Evolutionary conservation across 2,888 invertebrate species (phyloP).

Genomic region (Taenaris catops): DNA sequence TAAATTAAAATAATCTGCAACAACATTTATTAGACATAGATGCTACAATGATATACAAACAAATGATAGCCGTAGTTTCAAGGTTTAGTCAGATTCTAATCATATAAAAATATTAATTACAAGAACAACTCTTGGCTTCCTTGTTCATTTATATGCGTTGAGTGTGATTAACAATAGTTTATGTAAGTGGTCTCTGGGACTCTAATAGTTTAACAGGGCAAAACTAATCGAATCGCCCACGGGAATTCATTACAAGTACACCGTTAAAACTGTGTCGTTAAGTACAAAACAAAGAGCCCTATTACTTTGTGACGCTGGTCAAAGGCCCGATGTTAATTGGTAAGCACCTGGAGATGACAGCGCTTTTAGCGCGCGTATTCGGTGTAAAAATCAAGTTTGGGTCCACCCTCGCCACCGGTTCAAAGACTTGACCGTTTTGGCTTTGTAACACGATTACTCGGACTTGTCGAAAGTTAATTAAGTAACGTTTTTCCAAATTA

Average conservation of each 20-base stretch:
- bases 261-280: constrained; percentile 55
- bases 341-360: constrained; percentile 76
- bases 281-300: constrained; percentile 53
- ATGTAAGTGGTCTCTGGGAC: constrained; percentile 1
- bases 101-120: too few species aligned
- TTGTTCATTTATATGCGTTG: too few species aligned
- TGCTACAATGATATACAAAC: too few species aligned
- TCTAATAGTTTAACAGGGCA: constrained; percentile 3
- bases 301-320: constrained; percentile 59
- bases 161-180: too few species aligned
- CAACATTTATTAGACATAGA: too few species aligned
- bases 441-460: constrained; percentile 77
- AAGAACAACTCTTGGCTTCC: too few species aligned
- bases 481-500: constrained; percentile 79
- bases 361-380: constrained; percentile 68
- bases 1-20: too few species aligned
- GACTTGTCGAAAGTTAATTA: constrained; percentile 80
- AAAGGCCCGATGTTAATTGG: constrained; percentile 77
- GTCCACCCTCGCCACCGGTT: constrained; percentile 39
- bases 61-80: too few species aligned
- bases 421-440: constrained; percentile 71
- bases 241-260: constrained; percentile 46
- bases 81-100: too few species aligned
- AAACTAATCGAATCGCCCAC: constrained; percentile 12
- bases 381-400: constrained; percentile 74